Evolutionary conservation across 2,888 invertebrate genomes (phyloP).

Genomic region (Lydus trimaculatus): DNA sequence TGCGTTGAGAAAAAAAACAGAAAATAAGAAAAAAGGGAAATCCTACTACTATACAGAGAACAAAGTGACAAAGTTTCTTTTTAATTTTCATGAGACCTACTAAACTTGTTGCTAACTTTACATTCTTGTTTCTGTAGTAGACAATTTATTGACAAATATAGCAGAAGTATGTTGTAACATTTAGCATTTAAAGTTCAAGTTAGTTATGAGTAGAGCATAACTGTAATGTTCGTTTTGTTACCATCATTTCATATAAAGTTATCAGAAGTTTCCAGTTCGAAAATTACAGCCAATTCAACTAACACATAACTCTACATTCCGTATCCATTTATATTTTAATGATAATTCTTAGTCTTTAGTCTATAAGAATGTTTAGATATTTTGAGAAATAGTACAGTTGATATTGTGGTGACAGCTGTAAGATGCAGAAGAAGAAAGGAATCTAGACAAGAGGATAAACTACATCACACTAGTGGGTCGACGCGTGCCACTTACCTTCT

Average conservation of each 20-base stretch:
- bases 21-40: too few relatives aligned
- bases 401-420: not conserved
- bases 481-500: not conserved
- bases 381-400: not conserved
- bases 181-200: not conserved
- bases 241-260: not conserved
- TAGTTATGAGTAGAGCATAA: not conserved
- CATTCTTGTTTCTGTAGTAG: not conserved
- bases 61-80: not conserved
- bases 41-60: too few relatives aligned
- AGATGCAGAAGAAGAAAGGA: not conserved
- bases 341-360: not conserved
- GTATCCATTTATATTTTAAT: not conserved
- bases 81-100: not conserved
- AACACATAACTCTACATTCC: not conserved
- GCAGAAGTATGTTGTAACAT: not conserved
- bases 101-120: not conserved
- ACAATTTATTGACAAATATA: not conserved
- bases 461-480: not conserved
- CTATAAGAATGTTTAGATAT: too few relatives aligned
- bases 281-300: not conserved
- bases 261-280: slow-evolving; percentile 5
- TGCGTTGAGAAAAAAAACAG: too few relatives aligned
- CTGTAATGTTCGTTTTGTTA: not conserved
- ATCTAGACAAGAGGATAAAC: not conserved